These are phyloP conservation scores for Actinia equina DNA, from an alignment of 64 coral and sea anemone species.

Conservation along the genomic window DNA sequence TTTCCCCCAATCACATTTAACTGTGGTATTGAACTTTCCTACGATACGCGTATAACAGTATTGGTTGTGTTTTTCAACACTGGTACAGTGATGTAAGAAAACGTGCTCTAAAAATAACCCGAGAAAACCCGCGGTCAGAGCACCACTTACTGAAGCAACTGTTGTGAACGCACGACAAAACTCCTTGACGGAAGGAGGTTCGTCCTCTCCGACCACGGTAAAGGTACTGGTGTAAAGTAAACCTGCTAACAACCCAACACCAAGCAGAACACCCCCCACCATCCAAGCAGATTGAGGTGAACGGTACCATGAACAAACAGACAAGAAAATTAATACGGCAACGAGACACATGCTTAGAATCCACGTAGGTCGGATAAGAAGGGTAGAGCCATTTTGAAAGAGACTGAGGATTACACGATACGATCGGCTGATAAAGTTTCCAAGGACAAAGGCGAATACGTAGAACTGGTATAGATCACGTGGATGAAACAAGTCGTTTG, in stretches of 20 bases:
- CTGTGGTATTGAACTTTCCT: slow-evolving; percentile 40
- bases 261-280: slow-evolving; percentile 30
- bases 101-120: slow-evolving; percentile 28
- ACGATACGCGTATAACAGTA: slow-evolving; percentile 58
- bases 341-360: slow-evolving; percentile 24
- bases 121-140: slow-evolving; percentile 38
- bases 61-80: slow-evolving; percentile 28
- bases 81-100: slow-evolving; percentile 37
- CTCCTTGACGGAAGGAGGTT: slow-evolving; percentile 19
- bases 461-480: slow-evolving; percentile 79
- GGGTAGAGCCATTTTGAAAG: neutral
- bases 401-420: slow-evolving; percentile 45
- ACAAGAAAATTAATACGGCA: slow-evolving; percentile 35
- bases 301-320: slow-evolving; percentile 28
- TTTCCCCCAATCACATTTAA: slow-evolving; percentile 30
- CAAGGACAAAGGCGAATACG: slow-evolving; percentile 29
- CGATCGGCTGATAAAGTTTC: slow-evolving; percentile 49
- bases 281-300: slow-evolving; percentile 33
- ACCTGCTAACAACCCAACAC: slow-evolving; percentile 9
- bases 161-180: slow-evolving; percentile 48
- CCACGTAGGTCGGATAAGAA: slow-evolving; percentile 40
- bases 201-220: slow-evolving; percentile 41
- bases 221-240: slow-evolving; percentile 54
- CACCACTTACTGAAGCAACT: slow-evolving; percentile 37
- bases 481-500: slow-evolving; percentile 47